These are phyloP conservation scores for Troilus luridus DNA, from an alignment of 2,888 invertebrate genomes.

Conservation along the genomic window DNA sequence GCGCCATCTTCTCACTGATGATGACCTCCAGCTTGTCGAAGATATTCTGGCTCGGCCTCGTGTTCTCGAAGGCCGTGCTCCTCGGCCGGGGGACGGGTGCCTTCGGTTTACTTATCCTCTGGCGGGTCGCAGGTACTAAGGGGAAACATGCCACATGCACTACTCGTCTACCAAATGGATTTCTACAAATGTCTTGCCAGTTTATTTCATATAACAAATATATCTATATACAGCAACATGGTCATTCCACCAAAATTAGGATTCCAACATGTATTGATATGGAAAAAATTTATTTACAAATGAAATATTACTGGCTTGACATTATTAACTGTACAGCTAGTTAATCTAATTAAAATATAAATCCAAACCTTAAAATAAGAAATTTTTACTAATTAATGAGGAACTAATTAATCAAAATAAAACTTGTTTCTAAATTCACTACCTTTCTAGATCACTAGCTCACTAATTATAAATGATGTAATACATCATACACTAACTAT, in stretches of 20 bases:
- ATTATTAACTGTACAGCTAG: neutral
- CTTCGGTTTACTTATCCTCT: slow-evolving; percentile 50
- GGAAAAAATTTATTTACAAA: neutral
- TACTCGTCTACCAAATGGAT: slow-evolving; percentile 6
- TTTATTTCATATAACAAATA: neutral
- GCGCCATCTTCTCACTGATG: slow-evolving; percentile 53
- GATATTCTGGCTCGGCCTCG: slow-evolving; percentile 8
- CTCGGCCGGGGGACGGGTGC: slow-evolving; percentile 56
- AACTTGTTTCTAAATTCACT: neutral
- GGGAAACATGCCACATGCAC: slow-evolving; percentile 57
- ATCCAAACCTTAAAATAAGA: slow-evolving; percentile 15
- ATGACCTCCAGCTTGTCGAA: slow-evolving; percentile 54
- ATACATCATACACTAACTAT: neutral
- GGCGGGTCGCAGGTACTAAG: slow-evolving; percentile 50
- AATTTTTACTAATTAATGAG: neutral
- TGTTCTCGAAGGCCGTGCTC: slow-evolving; percentile 52
- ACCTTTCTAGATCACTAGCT: neutral
- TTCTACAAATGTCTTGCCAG: slow-evolving; percentile 16
- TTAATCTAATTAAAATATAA: neutral
- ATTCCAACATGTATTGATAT: neutral
- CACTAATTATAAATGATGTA: neutral
- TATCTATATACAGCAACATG: neutral
- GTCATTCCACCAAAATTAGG: neutral
- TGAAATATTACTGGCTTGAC: neutral
- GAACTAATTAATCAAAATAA: neutral